Evolutionary conservation across 2,797 vertebrate species (phyloP).

Genomic region (Megaceryle alcyon): DNA sequence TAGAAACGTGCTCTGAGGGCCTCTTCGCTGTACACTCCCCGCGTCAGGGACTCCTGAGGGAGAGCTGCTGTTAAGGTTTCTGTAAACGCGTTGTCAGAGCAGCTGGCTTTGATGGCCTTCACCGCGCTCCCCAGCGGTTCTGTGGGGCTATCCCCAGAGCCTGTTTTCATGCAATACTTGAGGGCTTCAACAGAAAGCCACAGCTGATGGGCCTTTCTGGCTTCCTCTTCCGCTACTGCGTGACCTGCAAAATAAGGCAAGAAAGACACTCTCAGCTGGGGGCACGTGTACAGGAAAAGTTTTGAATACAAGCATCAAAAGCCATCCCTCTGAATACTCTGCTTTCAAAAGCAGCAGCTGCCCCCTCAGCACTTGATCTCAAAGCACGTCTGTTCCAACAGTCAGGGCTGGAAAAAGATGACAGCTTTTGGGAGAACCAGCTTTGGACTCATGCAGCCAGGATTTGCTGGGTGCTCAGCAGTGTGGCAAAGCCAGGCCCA

Average conservation of each 20-base stretch:
- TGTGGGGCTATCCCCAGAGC: constrained; percentile 79
- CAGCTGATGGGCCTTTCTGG: constrained; percentile 91
- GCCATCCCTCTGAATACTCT: neutral
- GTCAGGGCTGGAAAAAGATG: neutral
- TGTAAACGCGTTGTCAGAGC: constrained; percentile 86
- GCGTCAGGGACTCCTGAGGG: constrained; percentile 86
- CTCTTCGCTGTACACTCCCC: constrained; percentile 93
- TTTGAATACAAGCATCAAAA: neutral
- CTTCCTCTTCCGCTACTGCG: constrained; percentile 89
- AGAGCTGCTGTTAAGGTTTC: constrained; percentile 85
- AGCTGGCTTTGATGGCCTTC: constrained; percentile 83
- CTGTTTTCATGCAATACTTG: constrained; percentile 85
- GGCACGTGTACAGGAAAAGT: fast-evolving
- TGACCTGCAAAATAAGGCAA: constrained; percentile 82
- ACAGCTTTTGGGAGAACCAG: neutral
- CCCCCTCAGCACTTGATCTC: fast-evolving
- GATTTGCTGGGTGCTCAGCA: neutral
- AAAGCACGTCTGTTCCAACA: neutral
- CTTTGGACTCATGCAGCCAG: fast-evolving
- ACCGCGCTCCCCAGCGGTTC: constrained; percentile 85
- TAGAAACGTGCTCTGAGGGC: constrained; percentile 90
- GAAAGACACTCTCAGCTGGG: neutral
- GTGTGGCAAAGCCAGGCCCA: fast-evolving
- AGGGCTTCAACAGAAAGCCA: constrained; percentile 95
- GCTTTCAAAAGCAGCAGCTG: fast-evolving